Conservation (phyloP, 2,888 invertebrate species). For the Caenorhabditis imperialis region DNA sequence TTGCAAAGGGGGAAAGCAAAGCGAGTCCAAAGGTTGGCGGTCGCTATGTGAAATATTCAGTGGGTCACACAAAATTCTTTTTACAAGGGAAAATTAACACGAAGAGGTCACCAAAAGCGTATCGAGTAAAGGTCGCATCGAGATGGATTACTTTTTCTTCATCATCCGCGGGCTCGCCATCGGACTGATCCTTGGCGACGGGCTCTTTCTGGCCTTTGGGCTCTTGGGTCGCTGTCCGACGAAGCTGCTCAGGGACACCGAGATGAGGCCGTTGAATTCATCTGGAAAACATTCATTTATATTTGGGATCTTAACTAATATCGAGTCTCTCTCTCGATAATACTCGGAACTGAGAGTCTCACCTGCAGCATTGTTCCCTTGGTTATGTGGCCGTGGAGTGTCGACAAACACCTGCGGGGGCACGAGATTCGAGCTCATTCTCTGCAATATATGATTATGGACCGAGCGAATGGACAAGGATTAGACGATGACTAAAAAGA, state of each 20-base stretch:
- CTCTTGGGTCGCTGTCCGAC: conserved; percentile 39
- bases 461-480: not conserved
- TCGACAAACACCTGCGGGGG: conserved; percentile 62
- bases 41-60: too few species aligned
- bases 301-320: too few species aligned
- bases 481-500: conserved; percentile 10
- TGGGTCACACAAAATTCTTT: conserved; percentile 1
- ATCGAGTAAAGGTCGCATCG: too few species aligned
- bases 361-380: conserved; percentile 40
- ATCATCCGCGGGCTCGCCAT: conserved; percentile 41
- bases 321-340: not conserved
- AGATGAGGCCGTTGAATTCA: conserved; percentile 48
- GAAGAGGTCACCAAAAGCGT: not conserved
- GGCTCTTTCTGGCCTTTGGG: conserved; percentile 36
- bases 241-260: conserved; percentile 44
- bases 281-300: conserved; percentile 13
- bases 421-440: conserved; percentile 56
- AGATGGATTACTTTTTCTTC: conserved; percentile 38
- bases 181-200: conserved; percentile 52
- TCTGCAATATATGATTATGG: conserved; percentile 2
- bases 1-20: conserved; percentile 25
- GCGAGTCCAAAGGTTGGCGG: conserved; percentile 30
- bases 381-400: conserved; percentile 57
- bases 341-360: conserved; percentile 15
- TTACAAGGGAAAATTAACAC: not conserved